Percentiles rank a stretch among this genome's conserved stretches.
These are phyloP conservation scores for Lycia hirtaria DNA, from an alignment of 2,888 invertebrate genomes.

Conservation along the genomic window DNA sequence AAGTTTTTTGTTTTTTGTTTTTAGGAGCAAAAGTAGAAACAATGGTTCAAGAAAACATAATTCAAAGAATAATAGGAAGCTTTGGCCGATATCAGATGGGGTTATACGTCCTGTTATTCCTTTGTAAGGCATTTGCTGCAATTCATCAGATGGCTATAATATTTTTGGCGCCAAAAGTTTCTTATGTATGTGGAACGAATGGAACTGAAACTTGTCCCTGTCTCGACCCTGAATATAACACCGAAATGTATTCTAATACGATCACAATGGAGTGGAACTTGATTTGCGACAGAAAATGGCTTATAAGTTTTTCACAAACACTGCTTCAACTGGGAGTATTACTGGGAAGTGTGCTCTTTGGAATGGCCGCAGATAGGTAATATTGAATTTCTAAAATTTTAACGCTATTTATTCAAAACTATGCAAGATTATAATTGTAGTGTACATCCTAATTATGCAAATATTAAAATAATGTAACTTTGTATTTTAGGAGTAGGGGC, in stretches of 20 bases:
- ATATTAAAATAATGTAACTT: too few relatives aligned
- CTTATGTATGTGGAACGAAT: slow-evolving; percentile 49
- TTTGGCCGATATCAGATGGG: slow-evolving; percentile 73
- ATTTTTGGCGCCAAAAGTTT: slow-evolving; percentile 60
- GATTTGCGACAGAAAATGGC: slow-evolving; percentile 87
- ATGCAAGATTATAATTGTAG: too few relatives aligned
- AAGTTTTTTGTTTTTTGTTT: slow-evolving; percentile 33
- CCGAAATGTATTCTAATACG: slow-evolving; percentile 87
- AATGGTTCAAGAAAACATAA: slow-evolving; percentile 53
- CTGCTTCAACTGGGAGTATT: slow-evolving; percentile 91
- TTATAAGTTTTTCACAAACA: slow-evolving; percentile 89
- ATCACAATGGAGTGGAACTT: slow-evolving; percentile 91
- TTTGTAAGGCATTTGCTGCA: slow-evolving; percentile 63
- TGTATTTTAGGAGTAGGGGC: too few relatives aligned
- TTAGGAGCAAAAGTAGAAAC: slow-evolving; percentile 42
- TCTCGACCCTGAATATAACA: slow-evolving; percentile 86
- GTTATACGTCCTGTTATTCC: slow-evolving; percentile 56
- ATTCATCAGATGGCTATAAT: slow-evolving; percentile 68
- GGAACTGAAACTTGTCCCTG: slow-evolving; percentile 82
- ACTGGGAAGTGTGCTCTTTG: slow-evolving; percentile 90
- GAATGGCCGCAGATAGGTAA: slow-evolving; percentile 91
- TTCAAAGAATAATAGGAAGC: slow-evolving; percentile 73
- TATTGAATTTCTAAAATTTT: slow-evolving; percentile 53
- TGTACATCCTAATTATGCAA: too few relatives aligned
- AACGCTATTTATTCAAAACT: too few relatives aligned